Evolutionary conservation across 1,140 invertebrate species (phyloP), one percentile per base, ranked within the genome.

Genomic region (Halesus radiatus): DNA sequence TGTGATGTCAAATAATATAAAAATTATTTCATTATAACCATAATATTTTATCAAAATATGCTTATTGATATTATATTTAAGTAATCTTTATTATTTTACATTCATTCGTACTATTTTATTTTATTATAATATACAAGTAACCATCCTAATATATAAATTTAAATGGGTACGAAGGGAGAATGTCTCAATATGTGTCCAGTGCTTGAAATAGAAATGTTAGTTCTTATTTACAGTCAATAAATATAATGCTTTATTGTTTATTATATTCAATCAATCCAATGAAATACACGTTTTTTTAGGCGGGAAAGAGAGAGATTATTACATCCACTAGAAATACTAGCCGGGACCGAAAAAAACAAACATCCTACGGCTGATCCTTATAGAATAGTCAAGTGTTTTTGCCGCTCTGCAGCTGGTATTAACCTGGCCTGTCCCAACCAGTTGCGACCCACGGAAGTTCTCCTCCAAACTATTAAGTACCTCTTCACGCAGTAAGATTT

Each of bases 261-360:
- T 18, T n/a, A 2, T 18, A 15, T 20, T 74, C 1, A 15, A 70
- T 3, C 45, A 50, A n/a, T 15, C 45, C 10, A 26, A 32, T 32
- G 37, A 29, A 56, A 32, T 50, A 45, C 45, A 32, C 76, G 1
- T 50, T 58, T 70, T 54, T 68, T 66, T 78, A 83, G 82, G 58
- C 66, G 82, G 22, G 78, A 83, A 75, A 77, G 62, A 50, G 82
- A 83, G 75, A 76, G 53, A 66, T 74, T 83, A 20, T 53, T 83
- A 7, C 82, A 83, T 80, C 80, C 82, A 5, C 70, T 83, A 60
- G 82, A 83, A 77, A 75, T 78, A n/a, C 23, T 80, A 60, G 7
- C 29, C 2, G 80, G 80, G 10, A 83, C 82, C n/a, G 82, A 83
- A 79, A 83, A 77, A 56, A 18, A 79, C 15, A 73, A 58, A 50